Evolutionary conservation across 37 sponge, comb jelly and placozoan genomes (phyloP).

Genomic region (Dysidea cf. avara): DNA sequence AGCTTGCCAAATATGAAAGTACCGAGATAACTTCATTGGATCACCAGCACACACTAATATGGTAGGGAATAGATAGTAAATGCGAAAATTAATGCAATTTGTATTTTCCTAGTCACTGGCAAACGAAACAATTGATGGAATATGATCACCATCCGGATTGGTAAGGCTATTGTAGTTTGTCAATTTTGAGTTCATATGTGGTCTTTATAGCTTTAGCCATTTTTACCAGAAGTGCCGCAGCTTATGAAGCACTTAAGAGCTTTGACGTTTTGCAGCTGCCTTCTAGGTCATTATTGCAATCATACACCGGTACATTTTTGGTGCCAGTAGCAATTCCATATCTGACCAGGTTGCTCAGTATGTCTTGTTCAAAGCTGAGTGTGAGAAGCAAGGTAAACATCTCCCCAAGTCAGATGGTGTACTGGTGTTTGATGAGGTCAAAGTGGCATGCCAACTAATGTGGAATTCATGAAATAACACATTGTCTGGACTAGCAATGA

Average conservation of each 20-base stretch:
- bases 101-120: too few species aligned
- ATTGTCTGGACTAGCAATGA: conserved; percentile 2
- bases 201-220: too few species aligned
- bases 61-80: too few species aligned
- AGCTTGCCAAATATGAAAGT: not conserved
- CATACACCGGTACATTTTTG: conserved; percentile 11
- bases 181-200: not conserved
- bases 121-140: conserved; percentile 5
- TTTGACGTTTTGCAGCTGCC: too few species aligned
- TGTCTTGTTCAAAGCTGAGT: too few species aligned
- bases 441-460: too few species aligned
- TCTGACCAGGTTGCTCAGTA: not conserved
- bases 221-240: not conserved
- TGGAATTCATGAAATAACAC: not conserved
- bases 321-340: not conserved
- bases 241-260: conserved; percentile 12
- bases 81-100: not conserved
- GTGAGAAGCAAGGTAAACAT: not conserved
- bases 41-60: conserved; percentile 3
- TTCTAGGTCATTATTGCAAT: conserved; percentile 1
- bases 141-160: not conserved
- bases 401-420: not conserved
- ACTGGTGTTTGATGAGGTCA: too few species aligned
- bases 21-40: not conserved
- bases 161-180: not conserved